A percentile compares a stretch with the other conserved stretches of the same genome.
Evolutionary conservation across 2,113 vertebrate species (phyloP).

Genomic region (Lepidothrix coronata): DNA sequence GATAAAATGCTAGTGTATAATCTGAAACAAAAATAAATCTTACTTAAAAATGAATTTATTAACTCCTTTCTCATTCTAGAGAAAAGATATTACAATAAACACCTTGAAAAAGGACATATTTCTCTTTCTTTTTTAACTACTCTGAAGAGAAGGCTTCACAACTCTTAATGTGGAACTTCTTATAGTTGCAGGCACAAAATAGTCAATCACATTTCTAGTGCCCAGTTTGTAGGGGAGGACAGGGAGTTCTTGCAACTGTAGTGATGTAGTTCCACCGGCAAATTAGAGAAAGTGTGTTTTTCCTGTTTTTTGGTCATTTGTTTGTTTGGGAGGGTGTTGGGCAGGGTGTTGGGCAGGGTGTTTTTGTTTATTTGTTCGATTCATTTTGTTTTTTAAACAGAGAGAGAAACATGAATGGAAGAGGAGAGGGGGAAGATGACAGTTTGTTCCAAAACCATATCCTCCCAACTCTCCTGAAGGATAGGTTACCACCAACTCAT

Average conservation of each 20-base stretch:
- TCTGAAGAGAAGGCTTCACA: not conserved
- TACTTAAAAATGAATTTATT: not conserved
- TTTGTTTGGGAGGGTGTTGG: not conserved
- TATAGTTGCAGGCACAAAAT: not conserved
- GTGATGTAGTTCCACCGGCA: not conserved
- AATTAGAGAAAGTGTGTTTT: not conserved
- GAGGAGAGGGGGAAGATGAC: not conserved
- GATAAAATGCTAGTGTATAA: not conserved
- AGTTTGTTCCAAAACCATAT: not conserved
- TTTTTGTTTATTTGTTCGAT: not conserved
- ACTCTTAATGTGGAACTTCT: not conserved
- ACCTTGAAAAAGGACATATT: not conserved
- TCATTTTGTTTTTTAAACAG: not conserved
- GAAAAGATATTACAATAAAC: not conserved
- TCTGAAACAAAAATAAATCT: not conserved
- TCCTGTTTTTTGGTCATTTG: accelerated
- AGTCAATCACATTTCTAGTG: not conserved
- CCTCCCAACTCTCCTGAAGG: not conserved
- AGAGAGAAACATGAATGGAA: not conserved
- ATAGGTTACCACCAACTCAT: not conserved
- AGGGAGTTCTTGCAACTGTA: not conserved
- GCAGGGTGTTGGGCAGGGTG: not conserved
- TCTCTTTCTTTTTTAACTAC: not conserved
- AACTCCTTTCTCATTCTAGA: not conserved
- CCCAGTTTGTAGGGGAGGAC: not conserved